phyloP scores from a whole-genome alignment of 2,797 vertebrate species.

The Alfaro cultratus region DNA sequence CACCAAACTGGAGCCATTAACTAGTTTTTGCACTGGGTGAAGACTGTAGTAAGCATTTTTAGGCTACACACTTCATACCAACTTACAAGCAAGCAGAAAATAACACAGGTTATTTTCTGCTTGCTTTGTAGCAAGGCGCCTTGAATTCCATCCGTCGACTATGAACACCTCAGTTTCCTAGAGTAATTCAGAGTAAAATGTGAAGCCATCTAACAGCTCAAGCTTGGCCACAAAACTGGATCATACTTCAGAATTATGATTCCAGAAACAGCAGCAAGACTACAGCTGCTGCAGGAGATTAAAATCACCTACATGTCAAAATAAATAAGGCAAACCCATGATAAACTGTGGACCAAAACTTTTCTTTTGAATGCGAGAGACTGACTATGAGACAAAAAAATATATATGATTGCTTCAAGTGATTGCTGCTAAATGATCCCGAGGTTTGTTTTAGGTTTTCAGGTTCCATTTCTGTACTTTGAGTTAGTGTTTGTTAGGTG shows the following conservation, averaged over 20 bases:
- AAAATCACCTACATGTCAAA: background rate
- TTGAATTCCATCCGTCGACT: background rate
- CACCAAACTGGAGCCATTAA: background rate
- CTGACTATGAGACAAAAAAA: no score
- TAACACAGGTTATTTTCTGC: background rate
- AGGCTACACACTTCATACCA: background rate
- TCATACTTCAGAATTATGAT: background rate
- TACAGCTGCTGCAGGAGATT: background rate
- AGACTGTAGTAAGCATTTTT: background rate
- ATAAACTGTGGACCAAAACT: background rate
- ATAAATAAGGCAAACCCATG: background rate
- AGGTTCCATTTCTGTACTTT: background rate
- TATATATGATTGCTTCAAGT: background rate
- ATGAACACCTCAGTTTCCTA: background rate
- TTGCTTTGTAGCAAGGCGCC: background rate
- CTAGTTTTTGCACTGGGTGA: background rate
- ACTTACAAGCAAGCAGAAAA: background rate
- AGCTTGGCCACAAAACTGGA: background rate
- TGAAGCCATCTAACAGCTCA: constrained; percentile 1
- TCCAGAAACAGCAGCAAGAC: background rate
- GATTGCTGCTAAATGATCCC: background rate
- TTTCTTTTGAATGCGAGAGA: background rate
- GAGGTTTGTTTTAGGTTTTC: background rate
- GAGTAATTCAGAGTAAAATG: background rate
- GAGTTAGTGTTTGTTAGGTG: background rate